Conservation (phyloP, 2,888 invertebrate genomes). For the Rotaria sp. region DNA sequence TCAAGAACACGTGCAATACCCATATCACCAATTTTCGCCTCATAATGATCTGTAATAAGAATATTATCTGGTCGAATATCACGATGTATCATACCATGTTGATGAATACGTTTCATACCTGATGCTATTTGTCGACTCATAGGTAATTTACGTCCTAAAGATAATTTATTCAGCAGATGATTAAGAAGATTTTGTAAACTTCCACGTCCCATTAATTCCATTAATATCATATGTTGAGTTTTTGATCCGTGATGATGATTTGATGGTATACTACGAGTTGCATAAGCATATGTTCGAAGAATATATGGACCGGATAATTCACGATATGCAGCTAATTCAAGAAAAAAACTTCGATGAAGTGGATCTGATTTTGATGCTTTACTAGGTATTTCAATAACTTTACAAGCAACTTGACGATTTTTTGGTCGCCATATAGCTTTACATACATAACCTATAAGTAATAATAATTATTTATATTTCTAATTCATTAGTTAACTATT, state of each 20-base stretch:
- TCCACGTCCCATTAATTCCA: slow-evolving; percentile 7
- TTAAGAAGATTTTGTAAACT: neutral
- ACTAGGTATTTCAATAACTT: neutral
- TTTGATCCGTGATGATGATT: neutral
- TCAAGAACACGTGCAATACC: neutral
- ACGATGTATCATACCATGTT: slow-evolving; percentile 23
- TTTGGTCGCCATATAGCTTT: neutral
- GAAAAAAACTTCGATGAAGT: neutral
- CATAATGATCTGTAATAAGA: neutral
- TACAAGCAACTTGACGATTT: slow-evolving; percentile 13
- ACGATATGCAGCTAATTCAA: slow-evolving; percentile 9
- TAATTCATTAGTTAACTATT: too few species aligned
- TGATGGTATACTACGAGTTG: neutral
- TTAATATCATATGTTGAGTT: neutral
- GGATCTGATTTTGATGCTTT: neutral
- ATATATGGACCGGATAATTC: slow-evolving; percentile 15
- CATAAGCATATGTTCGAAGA: neutral
- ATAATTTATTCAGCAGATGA: neutral
- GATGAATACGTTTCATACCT: slow-evolving; percentile 10
- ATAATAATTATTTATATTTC: too few species aligned
- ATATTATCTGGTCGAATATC: slow-evolving; percentile 18
- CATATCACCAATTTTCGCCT: slow-evolving; percentile 20
- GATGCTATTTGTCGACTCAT: neutral
- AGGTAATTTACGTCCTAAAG: neutral
- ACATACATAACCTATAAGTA: slow-evolving; percentile 14